Percentiles rank a stretch among this genome's conserved stretches.
These are phyloP conservation scores for Dynastes grantii DNA, from an alignment of 2,888 invertebrate species.

Conservation along the genomic window DNA sequence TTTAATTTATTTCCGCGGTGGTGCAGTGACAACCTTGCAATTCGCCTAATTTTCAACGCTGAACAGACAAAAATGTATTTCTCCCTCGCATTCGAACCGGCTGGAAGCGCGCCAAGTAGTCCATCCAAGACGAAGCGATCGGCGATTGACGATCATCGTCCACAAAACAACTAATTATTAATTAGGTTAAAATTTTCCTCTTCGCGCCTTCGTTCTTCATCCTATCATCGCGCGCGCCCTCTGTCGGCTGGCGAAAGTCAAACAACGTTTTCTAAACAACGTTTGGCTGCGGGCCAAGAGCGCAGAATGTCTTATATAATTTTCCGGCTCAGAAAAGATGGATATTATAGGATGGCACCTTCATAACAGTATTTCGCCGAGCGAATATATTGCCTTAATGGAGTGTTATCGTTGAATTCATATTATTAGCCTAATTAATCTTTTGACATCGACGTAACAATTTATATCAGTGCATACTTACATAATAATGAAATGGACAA, in stretches of 20 bases:
- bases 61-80: not conserved
- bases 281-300: constrained; percentile 17
- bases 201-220: constrained; percentile 8
- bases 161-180: constrained; percentile 45
- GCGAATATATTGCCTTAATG: not conserved
- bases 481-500: no score
- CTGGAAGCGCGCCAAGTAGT: constrained; percentile 22
- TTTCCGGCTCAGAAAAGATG: constrained; percentile 2
- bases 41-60: no score
- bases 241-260: not conserved
- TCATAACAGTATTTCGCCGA: not conserved
- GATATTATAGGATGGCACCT: not conserved
- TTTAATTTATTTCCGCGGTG: no score
- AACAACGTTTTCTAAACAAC: constrained; percentile 18
- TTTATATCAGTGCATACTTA: no score
- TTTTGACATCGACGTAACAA: no score
- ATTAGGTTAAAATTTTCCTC: constrained; percentile 43
- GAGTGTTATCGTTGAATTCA: not conserved
- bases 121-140: constrained; percentile 16
- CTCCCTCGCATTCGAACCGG: not conserved
- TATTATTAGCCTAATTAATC: not conserved
- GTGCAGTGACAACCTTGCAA: no score
- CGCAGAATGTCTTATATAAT: constrained; percentile 31
- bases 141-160: constrained; percentile 9
- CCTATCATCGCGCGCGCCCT: not conserved